Evolutionary conservation across 92 coral and sea anemone genomes (phyloP).

Genomic region (Phenganax marumi): DNA sequence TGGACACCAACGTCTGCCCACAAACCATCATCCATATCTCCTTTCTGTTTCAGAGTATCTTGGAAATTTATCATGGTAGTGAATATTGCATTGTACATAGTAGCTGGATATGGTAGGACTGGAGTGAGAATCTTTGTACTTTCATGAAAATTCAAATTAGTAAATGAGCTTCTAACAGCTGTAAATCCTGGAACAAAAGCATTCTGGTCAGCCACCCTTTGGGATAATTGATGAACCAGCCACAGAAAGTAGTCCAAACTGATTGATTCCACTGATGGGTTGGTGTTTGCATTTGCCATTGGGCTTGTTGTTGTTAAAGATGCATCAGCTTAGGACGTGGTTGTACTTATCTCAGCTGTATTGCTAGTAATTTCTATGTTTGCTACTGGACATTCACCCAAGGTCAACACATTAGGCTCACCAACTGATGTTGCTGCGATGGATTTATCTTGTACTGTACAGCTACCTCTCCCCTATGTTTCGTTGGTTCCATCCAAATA

Average conservation of each 20-base stretch:
- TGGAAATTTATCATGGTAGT: conserved; percentile 24
- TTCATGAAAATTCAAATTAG: conserved; percentile 1
- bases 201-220: no score
- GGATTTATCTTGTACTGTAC: not conserved
- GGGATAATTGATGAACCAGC: not conserved
- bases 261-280: not conserved
- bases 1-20: conserved; percentile 31
- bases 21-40: conserved; percentile 19
- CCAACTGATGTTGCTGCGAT: not conserved
- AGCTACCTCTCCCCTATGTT: conserved; percentile 18
- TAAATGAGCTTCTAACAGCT: conserved; percentile 11
- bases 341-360: not conserved
- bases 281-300: conserved; percentile 4
- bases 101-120: conserved; percentile 33
- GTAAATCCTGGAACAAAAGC: conserved; percentile 25
- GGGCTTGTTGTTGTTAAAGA: conserved; percentile 16
- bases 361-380: conserved; percentile 3
- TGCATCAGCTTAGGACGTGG: conserved; percentile 13
- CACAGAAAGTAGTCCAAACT: conserved; percentile 5
- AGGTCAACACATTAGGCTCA: not conserved
- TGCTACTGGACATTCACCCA: not conserved
- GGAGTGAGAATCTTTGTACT: conserved; percentile 27
- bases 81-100: conserved; percentile 26
- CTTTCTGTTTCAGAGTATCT: conserved; percentile 30
- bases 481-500: conserved; percentile 22